Evolutionary conservation across 2,113 vertebrate species (phyloP).

Genomic region (Petaurus breviceps): DNA sequence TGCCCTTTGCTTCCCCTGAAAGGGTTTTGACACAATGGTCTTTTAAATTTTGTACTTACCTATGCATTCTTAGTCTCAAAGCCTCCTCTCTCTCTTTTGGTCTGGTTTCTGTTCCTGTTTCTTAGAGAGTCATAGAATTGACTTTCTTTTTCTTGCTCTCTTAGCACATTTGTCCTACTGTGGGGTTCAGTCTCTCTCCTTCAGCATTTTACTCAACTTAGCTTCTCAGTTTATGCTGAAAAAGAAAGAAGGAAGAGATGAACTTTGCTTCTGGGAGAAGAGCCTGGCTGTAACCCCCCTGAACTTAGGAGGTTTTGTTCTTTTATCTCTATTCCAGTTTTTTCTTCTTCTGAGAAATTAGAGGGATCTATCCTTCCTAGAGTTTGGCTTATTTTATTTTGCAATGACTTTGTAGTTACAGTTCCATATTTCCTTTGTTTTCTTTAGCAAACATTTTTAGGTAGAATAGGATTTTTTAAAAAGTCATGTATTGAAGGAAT

Average conservation of each 20-base stretch:
- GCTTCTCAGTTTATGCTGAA: neutral
- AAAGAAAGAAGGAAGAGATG: neutral
- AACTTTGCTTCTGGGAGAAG: neutral
- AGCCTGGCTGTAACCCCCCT: constrained; percentile 5
- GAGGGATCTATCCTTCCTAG: neutral
- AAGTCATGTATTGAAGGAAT: neutral
- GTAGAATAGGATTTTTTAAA: neutral
- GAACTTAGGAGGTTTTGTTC: neutral
- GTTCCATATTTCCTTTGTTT: neutral
- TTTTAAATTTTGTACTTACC: neutral
- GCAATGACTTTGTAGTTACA: neutral
- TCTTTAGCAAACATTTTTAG: neutral
- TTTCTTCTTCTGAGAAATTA: neutral
- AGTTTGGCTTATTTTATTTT: neutral
- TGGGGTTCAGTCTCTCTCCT: neutral
- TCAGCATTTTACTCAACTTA: neutral
- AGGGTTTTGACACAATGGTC: neutral
- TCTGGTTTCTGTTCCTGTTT: neutral
- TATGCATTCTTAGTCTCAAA: neutral
- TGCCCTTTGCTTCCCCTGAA: neutral
- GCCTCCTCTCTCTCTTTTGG: neutral
- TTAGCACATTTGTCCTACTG: neutral
- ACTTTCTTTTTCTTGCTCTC: neutral
- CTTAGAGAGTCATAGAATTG: neutral
- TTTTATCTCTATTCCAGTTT: neutral